Conservation (phyloP, 1,140 invertebrate species). For the Diorhabda elongata region DNA sequence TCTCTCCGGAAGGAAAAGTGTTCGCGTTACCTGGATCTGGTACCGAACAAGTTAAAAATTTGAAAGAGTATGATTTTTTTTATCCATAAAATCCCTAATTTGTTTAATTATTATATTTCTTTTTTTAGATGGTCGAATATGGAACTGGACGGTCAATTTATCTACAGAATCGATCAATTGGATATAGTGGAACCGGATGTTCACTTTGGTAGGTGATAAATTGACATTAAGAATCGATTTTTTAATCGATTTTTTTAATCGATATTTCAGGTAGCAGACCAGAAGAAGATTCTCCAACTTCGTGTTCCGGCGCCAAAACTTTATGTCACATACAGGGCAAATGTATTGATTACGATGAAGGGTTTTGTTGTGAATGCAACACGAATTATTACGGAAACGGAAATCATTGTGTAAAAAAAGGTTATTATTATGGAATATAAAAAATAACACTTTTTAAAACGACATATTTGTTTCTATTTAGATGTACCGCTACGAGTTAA, state of each 20-base stretch:
- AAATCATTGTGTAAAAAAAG: constrained; percentile 76
- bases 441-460: not conserved
- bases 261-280: constrained; percentile 17
- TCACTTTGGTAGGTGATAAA: constrained; percentile 44
- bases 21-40: constrained; percentile 77
- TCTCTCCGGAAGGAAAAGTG: constrained; percentile 71
- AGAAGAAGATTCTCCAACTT: constrained; percentile 30
- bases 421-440: constrained; percentile 47
- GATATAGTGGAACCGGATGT: constrained; percentile 64
- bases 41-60: constrained; percentile 73
- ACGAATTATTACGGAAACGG: constrained; percentile 87
- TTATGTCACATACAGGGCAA: constrained; percentile 76
- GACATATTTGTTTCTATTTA: constrained; percentile 39
- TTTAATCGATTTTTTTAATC: not conserved
- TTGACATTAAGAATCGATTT: not conserved
- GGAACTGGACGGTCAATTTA: constrained; percentile 75
- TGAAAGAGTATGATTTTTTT: constrained; percentile 59
- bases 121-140: constrained; percentile 77
- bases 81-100: not conserved
- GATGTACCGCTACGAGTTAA: constrained; percentile 78
- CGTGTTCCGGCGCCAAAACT: constrained; percentile 56
- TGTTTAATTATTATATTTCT: not conserved
- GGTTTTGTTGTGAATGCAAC: constrained; percentile 85
- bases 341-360: constrained; percentile 76
- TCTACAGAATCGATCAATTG: constrained; percentile 73